Percentiles rank a stretch among this genome's conserved stretches.
Evolutionary conservation across 2,888 invertebrate genomes (phyloP).

Genomic region (Mythimna vitellina): DNA sequence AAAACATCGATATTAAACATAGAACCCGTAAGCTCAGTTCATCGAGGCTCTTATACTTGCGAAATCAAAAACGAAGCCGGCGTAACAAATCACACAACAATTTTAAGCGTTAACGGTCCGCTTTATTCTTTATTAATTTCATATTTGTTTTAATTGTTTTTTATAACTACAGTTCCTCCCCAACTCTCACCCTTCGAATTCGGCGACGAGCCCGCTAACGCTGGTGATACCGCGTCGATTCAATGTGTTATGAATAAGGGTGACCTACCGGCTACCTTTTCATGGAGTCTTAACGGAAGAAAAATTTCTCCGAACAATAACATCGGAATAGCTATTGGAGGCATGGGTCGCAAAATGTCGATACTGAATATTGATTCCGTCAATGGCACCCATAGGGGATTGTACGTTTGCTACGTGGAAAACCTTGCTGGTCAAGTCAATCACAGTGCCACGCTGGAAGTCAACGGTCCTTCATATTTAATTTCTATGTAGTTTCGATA

Average conservation of each 20-base stretch:
- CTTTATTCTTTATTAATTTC: slow-evolving; percentile 69
- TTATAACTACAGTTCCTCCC: slow-evolving; percentile 91
- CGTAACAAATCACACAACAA: slow-evolving; percentile 90
- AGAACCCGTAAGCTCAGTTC: slow-evolving; percentile 91
- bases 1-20: slow-evolving; percentile 92
- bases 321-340: slow-evolving; percentile 91
- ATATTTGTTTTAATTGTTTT: slow-evolving; percentile 70
- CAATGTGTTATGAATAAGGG: slow-evolving; percentile 94
- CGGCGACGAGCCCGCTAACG: slow-evolving; percentile 93
- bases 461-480: slow-evolving; percentile 91
- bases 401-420: slow-evolving; percentile 94
- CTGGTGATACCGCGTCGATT: slow-evolving; percentile 94
- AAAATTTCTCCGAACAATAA: slow-evolving; percentile 88
- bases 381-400: slow-evolving; percentile 93
- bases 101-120: slow-evolving; percentile 92
- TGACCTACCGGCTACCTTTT: slow-evolving; percentile 94
- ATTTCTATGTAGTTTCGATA: slow-evolving; percentile 65
- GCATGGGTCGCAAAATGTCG: slow-evolving; percentile 92
- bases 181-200: slow-evolving; percentile 93
- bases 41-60: slow-evolving; percentile 92
- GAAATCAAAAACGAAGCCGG: slow-evolving; percentile 92
- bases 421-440: slow-evolving; percentile 93
- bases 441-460: slow-evolving; percentile 92
- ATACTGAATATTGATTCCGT: slow-evolving; percentile 93
- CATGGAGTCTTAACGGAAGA: slow-evolving; percentile 92